phyloP scores from a whole-genome alignment of 2,797 vertebrate genomes.

The Pantherophis vulpinus region DNA sequence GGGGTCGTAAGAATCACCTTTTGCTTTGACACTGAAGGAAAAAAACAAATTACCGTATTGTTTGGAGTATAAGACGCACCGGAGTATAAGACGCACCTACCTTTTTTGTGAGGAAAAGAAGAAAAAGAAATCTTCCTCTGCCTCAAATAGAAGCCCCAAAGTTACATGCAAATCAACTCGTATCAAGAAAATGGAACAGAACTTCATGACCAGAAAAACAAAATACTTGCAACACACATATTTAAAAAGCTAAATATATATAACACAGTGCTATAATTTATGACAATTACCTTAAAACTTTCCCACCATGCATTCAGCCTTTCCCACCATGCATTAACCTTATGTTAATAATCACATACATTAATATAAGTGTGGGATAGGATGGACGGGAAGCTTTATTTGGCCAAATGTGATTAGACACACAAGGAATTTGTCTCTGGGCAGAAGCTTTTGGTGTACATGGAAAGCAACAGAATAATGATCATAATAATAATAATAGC shows the following conservation, averaged over 20 bases:
- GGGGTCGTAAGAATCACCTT: constrained; percentile 88
- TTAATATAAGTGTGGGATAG: neutral
- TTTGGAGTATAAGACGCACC: no score
- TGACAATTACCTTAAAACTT: neutral
- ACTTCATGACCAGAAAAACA: neutral
- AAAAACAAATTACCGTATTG: neutral
- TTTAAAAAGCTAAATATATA: neutral
- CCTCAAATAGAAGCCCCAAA: neutral
- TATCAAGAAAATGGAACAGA: neutral
- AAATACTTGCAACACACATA: neutral
- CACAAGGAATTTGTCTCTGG: neutral
- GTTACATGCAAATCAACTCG: neutral
- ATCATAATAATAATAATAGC: neutral
- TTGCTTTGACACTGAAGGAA: constrained; percentile 82
- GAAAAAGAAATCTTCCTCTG: no score
- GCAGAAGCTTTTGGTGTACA: neutral
- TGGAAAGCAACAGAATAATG: neutral
- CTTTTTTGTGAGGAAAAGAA: no score
- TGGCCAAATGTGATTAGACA: neutral
- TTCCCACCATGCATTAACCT: neutral
- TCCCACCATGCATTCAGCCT: neutral
- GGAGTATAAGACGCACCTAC: no score
- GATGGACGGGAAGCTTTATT: neutral
- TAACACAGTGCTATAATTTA: neutral
- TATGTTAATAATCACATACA: neutral